Conservation (phyloP, 2,888 invertebrate genomes). For the Drosophila setosimentum region DNA sequence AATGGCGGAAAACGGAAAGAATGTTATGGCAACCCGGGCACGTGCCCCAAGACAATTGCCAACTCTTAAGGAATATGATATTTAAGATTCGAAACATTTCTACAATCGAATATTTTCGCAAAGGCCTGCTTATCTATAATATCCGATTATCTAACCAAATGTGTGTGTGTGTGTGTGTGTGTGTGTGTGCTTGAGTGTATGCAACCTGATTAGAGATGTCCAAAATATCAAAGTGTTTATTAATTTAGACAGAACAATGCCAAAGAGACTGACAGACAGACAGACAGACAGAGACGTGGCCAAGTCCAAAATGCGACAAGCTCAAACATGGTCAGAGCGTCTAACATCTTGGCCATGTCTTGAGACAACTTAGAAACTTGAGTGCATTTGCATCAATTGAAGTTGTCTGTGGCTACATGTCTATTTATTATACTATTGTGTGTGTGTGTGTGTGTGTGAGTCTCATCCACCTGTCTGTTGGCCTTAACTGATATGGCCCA, state of each 20-base stretch:
- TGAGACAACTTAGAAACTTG: conserved; percentile 56
- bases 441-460: conserved; percentile 2
- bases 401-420: conserved; percentile 58
- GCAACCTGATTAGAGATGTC: conserved; percentile 12
- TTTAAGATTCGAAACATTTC: conserved; percentile 4
- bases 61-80: conserved; percentile 50
- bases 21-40: conserved; percentile 64
- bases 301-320: conserved; percentile 55
- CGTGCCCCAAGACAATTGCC: conserved; percentile 57
- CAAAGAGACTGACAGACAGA: background rate
- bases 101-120: conserved; percentile 3
- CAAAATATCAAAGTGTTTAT: conserved; percentile 47
- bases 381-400: conserved; percentile 74
- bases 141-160: conserved; percentile 33
- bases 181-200: background rate
- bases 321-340: conserved; percentile 19
- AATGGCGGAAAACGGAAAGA: conserved; percentile 53
- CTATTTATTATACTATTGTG: conserved; percentile 14
- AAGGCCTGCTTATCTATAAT: conserved; percentile 33
- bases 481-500: conserved; percentile 39
- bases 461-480: conserved; percentile 29
- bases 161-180: background rate
- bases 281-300: background rate
- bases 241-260: conserved; percentile 52
- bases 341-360: conserved; percentile 36